Percentiles rank a stretch among this genome's conserved stretches.
Evolutionary conservation across 2,888 invertebrate genomes (phyloP).

Genomic region (Eucera pruinosa): DNA sequence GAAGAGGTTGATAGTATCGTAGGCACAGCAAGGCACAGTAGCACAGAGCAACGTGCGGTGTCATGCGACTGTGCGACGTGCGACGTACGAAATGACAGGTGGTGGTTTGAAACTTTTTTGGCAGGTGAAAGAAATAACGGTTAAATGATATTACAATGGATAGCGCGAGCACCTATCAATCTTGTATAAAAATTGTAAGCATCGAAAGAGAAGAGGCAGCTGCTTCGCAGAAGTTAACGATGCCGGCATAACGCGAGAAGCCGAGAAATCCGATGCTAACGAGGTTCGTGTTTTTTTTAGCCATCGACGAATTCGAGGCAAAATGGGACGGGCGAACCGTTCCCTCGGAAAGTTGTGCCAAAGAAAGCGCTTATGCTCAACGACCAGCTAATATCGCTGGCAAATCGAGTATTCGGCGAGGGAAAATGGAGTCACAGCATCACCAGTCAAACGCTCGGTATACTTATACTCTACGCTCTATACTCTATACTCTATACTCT

Average conservation of each 20-base stretch:
- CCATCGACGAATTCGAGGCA: slow-evolving; percentile 37
- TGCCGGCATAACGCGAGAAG: no score
- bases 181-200: slow-evolving; percentile 67
- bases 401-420: slow-evolving; percentile 69
- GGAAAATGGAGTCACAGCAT: slow-evolving; percentile 72
- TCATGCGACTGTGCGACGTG: no score
- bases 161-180: slow-evolving; percentile 42
- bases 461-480: no score
- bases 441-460: slow-evolving; percentile 73
- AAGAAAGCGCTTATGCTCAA: slow-evolving; percentile 35
- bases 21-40: no score
- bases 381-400: slow-evolving; percentile 66
- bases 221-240: no score
- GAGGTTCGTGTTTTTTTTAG: slow-evolving; percentile 22
- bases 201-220: no score
- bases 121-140: no score
- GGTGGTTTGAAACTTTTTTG: no score
- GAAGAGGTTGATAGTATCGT: no score
- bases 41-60: no score
- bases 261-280: no score
- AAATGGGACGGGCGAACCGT: neutral
- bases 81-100: no score
- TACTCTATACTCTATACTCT: slow-evolving; percentile 28
- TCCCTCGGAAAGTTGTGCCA: slow-evolving; percentile 25
- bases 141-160: slow-evolving; percentile 34